These are phyloP conservation scores for Archivesica marissinica DNA, from an alignment of 1,140 invertebrate species.

Conservation along the genomic window DNA sequence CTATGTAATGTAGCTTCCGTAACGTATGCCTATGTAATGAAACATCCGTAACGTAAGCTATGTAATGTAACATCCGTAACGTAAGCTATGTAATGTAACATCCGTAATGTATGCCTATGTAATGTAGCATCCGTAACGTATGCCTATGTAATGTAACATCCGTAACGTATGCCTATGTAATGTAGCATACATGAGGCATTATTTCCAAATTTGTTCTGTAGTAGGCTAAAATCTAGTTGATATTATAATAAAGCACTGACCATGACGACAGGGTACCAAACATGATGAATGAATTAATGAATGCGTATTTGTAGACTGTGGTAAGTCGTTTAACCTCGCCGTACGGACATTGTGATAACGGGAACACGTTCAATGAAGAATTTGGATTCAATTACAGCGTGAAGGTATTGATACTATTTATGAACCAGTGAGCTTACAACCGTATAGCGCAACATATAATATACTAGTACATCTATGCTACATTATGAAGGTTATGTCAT, in stretches of 20 bases:
- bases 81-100: not conserved
- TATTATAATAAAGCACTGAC: not conserved
- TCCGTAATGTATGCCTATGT: too few relatives aligned
- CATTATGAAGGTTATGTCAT: too few relatives aligned
- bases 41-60: not conserved
- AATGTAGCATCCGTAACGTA: too few relatives aligned
- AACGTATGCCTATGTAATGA: not conserved
- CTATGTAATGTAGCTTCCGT: too few relatives aligned
- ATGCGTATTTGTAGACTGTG: constrained; percentile 1
- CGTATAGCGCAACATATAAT: not conserved
- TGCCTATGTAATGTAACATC: not conserved
- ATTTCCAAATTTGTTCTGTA: too few relatives aligned
- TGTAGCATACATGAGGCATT: too few relatives aligned
- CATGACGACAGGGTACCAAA: not conserved
- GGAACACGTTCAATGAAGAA: not conserved
- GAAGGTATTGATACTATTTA: not conserved
- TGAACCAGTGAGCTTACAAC: not conserved
- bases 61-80: too few relatives aligned
- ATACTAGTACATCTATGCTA: too few relatives aligned
- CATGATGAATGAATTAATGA: too few relatives aligned
- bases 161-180: too few relatives aligned
- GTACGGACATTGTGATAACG: not conserved
- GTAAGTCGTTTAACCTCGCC: not conserved
- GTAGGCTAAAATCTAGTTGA: too few relatives aligned
- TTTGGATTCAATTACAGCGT: not conserved